These are phyloP conservation scores for Crambe crambe DNA, from an alignment of 37 sponge, comb jelly and placozoan species.

Conservation along the genomic window DNA sequence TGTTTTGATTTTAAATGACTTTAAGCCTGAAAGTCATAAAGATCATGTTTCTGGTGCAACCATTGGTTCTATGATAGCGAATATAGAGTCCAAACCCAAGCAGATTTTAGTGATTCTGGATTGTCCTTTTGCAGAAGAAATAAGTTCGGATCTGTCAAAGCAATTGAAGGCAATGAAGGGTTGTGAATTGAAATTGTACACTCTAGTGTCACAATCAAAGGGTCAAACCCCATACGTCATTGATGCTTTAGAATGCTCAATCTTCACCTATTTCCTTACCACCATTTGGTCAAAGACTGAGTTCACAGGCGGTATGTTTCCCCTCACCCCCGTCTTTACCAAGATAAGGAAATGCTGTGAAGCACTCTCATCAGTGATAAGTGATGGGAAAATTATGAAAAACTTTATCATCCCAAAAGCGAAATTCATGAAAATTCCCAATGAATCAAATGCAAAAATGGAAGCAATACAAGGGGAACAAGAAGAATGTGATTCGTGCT, in stretches of 20 bases:
- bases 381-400: neutral
- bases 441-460: neutral
- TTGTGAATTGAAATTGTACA: neutral
- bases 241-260: conserved; percentile 29
- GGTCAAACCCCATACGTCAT: conserved; percentile 29
- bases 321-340: conserved; percentile 8
- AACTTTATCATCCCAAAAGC: neutral
- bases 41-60: conserved; percentile 28
- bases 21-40: conserved; percentile 17
- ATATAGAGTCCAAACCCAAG: conserved; percentile 33
- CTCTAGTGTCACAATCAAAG: conserved; percentile 11
- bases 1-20: conserved; percentile 4
- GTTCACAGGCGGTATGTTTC: conserved; percentile 12
- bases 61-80: conserved; percentile 23
- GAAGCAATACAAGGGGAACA: neutral
- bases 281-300: too few species aligned
- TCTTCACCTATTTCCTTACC: conserved; percentile 39
- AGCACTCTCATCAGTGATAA: conserved; percentile 35
- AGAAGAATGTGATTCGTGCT: neutral
- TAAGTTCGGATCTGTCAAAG: neutral
- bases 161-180: neutral
- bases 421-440: neutral
- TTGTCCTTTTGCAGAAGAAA: conserved; percentile 46
- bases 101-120: conserved; percentile 40
- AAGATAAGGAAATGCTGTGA: conserved; percentile 8